A percentile compares a stretch with the other conserved stretches of the same genome.
phyloP scores from a whole-genome alignment of 2,113 vertebrate genomes.

The Etia nguti region DNA sequence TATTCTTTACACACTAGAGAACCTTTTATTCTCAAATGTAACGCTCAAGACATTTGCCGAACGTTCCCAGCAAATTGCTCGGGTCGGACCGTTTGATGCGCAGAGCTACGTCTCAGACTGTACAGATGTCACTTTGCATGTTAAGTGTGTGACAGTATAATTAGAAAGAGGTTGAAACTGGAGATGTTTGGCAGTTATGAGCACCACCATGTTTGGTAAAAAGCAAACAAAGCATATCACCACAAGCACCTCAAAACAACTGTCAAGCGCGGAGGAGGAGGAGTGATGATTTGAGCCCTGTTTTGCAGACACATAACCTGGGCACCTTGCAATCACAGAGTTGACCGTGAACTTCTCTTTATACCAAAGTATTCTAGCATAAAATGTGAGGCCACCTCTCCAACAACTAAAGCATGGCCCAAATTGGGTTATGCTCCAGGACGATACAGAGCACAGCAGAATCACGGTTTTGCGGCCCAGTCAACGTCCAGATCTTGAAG shows the following conservation, averaged over 20 bases:
- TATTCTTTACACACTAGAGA: background rate
- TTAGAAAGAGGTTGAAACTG: background rate
- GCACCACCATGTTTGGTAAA: background rate
- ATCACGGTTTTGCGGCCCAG: background rate
- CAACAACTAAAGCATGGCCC: background rate
- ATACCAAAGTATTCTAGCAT: background rate
- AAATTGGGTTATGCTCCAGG: background rate
- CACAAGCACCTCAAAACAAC: background rate
- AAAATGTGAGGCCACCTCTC: background rate
- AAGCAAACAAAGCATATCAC: background rate
- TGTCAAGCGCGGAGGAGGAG: background rate
- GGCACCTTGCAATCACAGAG: background rate
- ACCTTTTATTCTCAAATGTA: background rate
- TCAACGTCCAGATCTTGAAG: background rate
- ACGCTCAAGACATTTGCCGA: background rate
- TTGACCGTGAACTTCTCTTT: background rate
- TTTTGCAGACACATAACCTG: background rate
- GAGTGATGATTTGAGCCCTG: background rate
- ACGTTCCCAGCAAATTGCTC: background rate
- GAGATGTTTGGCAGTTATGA: background rate
- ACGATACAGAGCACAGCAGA: background rate
- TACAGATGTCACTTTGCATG: background rate
- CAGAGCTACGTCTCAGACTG: background rate
- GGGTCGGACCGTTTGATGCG: accelerated
- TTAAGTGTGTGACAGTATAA: background rate